phyloP scores from a whole-genome alignment of 2,888 invertebrate genomes.

The Andrena bicolor region DNA sequence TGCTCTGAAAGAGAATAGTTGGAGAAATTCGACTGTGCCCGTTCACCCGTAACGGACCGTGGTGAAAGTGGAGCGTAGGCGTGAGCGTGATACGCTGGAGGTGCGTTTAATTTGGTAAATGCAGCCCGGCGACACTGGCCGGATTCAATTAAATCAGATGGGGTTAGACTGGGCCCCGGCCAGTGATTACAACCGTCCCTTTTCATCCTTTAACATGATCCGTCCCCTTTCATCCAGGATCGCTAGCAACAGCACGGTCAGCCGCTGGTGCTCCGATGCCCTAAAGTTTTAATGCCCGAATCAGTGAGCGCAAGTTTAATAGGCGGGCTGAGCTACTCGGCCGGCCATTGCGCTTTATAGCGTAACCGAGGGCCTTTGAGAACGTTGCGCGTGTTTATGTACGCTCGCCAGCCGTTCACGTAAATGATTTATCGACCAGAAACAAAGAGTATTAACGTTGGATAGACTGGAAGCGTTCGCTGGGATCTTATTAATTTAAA shows the following conservation, averaged over 20 bases:
- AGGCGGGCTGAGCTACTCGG: constrained; percentile 59
- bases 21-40: background rate
- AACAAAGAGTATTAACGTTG: constrained; percentile 51
- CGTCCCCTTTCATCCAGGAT: constrained; percentile 50
- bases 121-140: constrained; percentile 37
- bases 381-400: constrained; percentile 59
- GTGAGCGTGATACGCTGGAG: constrained; percentile 11
- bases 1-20: background rate
- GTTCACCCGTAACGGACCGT: constrained; percentile 7
- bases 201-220: constrained; percentile 52
- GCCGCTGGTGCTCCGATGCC: constrained; percentile 48
- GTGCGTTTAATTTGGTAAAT: constrained; percentile 53
- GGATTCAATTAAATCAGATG: constrained; percentile 68
- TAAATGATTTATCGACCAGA: constrained; percentile 65
- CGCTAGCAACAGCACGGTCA: constrained; percentile 14
- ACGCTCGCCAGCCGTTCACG: constrained; percentile 37
- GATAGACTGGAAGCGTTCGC: background rate
- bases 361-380: constrained; percentile 60
- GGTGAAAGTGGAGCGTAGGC: background rate
- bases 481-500: constrained; percentile 1
- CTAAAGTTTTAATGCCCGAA: constrained; percentile 75
- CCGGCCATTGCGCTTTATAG: constrained; percentile 62
- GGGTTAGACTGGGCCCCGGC: constrained; percentile 22
- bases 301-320: constrained; percentile 72
- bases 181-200: constrained; percentile 62